Base-by-base conservation (phyloP, 2,888 invertebrate genomes). In the Protophormia terraenovae region DNA sequence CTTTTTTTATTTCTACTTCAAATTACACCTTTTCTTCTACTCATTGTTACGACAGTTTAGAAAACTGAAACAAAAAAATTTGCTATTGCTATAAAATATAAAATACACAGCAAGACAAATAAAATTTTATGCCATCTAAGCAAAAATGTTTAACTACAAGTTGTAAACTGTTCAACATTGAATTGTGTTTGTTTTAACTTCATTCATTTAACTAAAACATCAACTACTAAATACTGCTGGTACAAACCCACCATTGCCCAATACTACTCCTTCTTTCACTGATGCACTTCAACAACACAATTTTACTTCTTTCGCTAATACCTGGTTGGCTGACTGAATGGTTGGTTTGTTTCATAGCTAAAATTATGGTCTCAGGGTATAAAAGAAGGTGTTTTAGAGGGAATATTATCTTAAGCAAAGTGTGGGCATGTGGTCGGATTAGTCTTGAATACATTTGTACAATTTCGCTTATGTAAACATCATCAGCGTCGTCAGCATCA, bases 161-260 rank as follows among this genome's bases (percentile, higher is more conserved):
- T 62, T 73, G 45, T 62, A 53, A 75, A 41, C 50, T 62, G 53
- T 62, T 75, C 29, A 75, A 62, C 82, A 71, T 62, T 75, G 76
- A 82, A 82, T 71, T 76, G 62, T 82, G 76, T 82, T 82, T 82
- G 75, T 45, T 76, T 76, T 76, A 76, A 69, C 69, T 69, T 55
- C 62, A 79, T 72, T 80, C 72, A 45, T 53, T 72, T 55, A 76
- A 53, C 69, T 76, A 62, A 76, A 69, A 76, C 55, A 76, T 76
- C 76, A 76, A 67, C 69, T 81, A 53, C 32, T 75, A 53, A 76
- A 75, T 75, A 75, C 69, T 67, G 45, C 14, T 53, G 19, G n/a
- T n/a, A n/a, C n/a, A n/a, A n/a, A n/a, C n/a, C n/a, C n/a, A n/a
- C 35, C 50, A 24, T 22, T 53, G 60, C 29, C n/a, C n/a, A n/a